A percentile compares a stretch with the other conserved stretches of the same genome.
phyloP scores from a whole-genome alignment of 2,113 vertebrate genomes.

The Plecotus auritus region DNA sequence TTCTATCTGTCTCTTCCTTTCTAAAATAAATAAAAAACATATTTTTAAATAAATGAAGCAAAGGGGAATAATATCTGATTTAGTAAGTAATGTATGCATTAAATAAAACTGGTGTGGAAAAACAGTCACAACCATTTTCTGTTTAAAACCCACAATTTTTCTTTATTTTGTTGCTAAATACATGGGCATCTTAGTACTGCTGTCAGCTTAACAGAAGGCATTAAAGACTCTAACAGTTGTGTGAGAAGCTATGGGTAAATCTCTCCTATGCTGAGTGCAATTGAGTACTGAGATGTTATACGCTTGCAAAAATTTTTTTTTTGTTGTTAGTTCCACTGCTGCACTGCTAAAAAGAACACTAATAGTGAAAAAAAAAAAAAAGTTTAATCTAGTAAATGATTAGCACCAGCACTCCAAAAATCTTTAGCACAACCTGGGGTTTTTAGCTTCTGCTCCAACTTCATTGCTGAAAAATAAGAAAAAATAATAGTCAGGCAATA shows the following conservation, averaged over 20 bases:
- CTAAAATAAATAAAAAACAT: too few relatives aligned
- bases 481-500: background rate
- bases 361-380: background rate
- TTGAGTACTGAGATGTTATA: slow-evolving; percentile 25
- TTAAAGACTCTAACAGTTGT: slow-evolving; percentile 59
- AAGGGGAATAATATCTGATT: background rate
- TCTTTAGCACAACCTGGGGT: slow-evolving; percentile 33
- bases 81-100: background rate
- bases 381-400: slow-evolving; percentile 35
- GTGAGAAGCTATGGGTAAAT: slow-evolving; percentile 27
- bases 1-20: too few relatives aligned
- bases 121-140: background rate
- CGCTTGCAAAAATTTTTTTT: slow-evolving; percentile 34
- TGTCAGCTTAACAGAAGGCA: slow-evolving; percentile 57
- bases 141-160: slow-evolving; percentile 50
- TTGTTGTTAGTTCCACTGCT: slow-evolving; percentile 13
- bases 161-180: slow-evolving; percentile 77
- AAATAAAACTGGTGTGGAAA: slow-evolving; percentile 29
- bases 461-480: slow-evolving; percentile 77
- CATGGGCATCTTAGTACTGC: slow-evolving; percentile 50
- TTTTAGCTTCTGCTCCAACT: slow-evolving; percentile 61
- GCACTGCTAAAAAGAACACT: slow-evolving; percentile 19
- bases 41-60: background rate
- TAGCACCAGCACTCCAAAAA: slow-evolving; percentile 59
- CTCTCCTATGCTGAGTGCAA: background rate